Evolutionary conservation across 1,140 invertebrate genomes (phyloP).

Genomic region (Drosophila biarmipes): DNA sequence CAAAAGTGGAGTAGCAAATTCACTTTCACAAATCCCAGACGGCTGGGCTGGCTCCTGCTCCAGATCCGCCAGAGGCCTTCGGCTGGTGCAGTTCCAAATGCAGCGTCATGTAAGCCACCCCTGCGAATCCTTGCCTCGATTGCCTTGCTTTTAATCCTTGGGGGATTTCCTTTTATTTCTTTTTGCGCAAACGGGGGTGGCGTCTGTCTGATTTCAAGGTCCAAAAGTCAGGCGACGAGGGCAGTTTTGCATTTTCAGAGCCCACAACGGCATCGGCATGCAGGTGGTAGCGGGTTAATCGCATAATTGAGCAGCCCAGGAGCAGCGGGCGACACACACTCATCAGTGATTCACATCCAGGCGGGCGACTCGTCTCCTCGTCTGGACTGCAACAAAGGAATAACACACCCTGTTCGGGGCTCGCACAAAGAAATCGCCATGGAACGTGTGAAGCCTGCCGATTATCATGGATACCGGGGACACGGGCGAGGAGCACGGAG

Average conservation of each 20-base stretch:
- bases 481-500: constrained; percentile 20
- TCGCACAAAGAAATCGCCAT: constrained; percentile 48
- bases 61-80: constrained; percentile 37
- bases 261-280: constrained; percentile 24
- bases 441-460: constrained; percentile 54
- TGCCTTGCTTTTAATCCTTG: constrained; percentile 26
- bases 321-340: constrained; percentile 35
- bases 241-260: constrained; percentile 18
- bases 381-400: constrained; percentile 44
- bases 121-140: constrained; percentile 25
- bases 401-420: constrained; percentile 32
- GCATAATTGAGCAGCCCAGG: constrained; percentile 46
- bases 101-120: constrained; percentile 44
- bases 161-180: constrained; percentile 14
- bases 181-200: constrained; percentile 21
- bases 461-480: constrained; percentile 14
- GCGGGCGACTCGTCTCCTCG: constrained; percentile 19
- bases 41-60: constrained; percentile 44
- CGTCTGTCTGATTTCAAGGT: constrained; percentile 48
- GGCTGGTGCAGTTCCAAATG: constrained; percentile 41
- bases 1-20: constrained; percentile 48
- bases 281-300: constrained; percentile 54
- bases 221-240: constrained; percentile 50
- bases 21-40: constrained; percentile 51
- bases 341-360: constrained; percentile 58